Evolutionary conservation across 2,888 invertebrate genomes (phyloP).

Genomic region (Falcaria lacertinaria): DNA sequence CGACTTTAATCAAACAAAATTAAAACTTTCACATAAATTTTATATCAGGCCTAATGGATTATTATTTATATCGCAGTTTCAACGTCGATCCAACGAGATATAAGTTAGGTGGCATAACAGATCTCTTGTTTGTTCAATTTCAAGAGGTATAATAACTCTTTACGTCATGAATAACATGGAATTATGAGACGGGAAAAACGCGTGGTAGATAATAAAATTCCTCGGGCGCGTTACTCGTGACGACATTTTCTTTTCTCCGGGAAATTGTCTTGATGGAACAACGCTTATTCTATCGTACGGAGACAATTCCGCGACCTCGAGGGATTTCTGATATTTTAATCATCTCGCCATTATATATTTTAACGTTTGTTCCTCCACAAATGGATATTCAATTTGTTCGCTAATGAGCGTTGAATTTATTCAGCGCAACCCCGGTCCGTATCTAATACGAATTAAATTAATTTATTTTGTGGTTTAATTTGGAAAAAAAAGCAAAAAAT

Average conservation of each 20-base stretch:
- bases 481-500: too few species aligned
- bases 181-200: constrained; percentile 27
- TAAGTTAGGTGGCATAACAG: too few species aligned
- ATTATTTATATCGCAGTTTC: not conserved
- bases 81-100: not conserved
- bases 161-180: constrained; percentile 34
- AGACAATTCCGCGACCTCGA: constrained; percentile 30
- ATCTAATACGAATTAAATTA: not conserved
- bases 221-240: constrained; percentile 29
- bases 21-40: too few species aligned
- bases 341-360: constrained; percentile 37
- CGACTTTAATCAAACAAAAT: too few species aligned
- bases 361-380: not conserved
- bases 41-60: too few species aligned
- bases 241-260: constrained; percentile 33
- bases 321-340: constrained; percentile 49
- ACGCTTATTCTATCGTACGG: constrained; percentile 37
- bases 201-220: constrained; percentile 39
- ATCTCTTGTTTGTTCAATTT: constrained; percentile 9
- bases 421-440: not conserved
- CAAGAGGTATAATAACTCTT: constrained; percentile 37
- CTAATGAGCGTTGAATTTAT: not conserved
- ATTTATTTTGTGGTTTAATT: not conserved
- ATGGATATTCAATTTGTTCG: not conserved
- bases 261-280: constrained; percentile 42